A percentile compares a stretch with the other conserved stretches of the same genome.
Conservation (phyloP, 1,140 invertebrate species). For the Trichoplusia ni region DNA sequence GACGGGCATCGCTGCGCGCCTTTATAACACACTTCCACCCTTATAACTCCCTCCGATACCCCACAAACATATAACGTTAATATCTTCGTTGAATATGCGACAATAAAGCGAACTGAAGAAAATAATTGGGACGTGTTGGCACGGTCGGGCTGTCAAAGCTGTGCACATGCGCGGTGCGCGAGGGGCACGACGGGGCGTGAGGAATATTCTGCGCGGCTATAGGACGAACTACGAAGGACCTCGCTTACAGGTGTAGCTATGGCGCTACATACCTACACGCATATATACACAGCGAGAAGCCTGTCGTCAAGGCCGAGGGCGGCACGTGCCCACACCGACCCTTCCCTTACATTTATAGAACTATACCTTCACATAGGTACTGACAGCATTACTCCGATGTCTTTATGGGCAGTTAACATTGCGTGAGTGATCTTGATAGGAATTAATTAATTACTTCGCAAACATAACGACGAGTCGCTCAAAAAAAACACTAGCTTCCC, state of each 20-base stretch:
- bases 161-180: constrained; percentile 65
- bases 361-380: neutral
- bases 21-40: constrained; percentile 25
- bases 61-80: constrained; percentile 8
- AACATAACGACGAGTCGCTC: too few relatives aligned
- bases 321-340: constrained; percentile 51
- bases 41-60: neutral
- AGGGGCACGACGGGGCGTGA: constrained; percentile 72
- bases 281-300: constrained; percentile 31
- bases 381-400: too few relatives aligned
- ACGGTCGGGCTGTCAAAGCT: constrained; percentile 57
- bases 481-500: too few relatives aligned
- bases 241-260: constrained; percentile 50
- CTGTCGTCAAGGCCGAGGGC: constrained; percentile 64
- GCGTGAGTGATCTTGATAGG: too few relatives aligned
- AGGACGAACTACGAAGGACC: constrained; percentile 69
- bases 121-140: constrained; percentile 65
- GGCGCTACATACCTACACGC: constrained; percentile 38
- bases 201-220: constrained; percentile 59
- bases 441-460: too few relatives aligned
- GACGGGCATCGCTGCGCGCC: constrained; percentile 49
- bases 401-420: too few relatives aligned
- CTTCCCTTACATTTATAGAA: constrained; percentile 18
- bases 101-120: constrained; percentile 43
- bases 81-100: constrained; percentile 32